Evolutionary conservation across 2,113 vertebrate genomes (phyloP).

Genomic region (Oryzias melastigma): DNA sequence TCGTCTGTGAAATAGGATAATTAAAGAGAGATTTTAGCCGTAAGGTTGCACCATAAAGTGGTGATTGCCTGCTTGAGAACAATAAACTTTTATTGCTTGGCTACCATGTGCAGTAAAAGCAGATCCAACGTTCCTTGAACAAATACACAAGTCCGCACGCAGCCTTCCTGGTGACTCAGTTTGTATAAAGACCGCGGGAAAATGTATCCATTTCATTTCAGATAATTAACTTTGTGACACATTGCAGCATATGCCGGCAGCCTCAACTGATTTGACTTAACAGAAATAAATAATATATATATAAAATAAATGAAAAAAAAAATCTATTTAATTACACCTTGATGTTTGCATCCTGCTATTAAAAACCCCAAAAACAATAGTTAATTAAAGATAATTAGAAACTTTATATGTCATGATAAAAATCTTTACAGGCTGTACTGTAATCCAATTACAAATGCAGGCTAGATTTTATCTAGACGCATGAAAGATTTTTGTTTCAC

Average conservation of each 20-base stretch:
- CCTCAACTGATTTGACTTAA: neutral
- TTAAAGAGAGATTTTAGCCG: conserved; percentile 56
- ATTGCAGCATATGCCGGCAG: neutral
- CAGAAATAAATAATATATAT: neutral
- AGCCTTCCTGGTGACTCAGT: neutral
- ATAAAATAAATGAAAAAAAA: no score
- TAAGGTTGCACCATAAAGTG: conserved; percentile 52
- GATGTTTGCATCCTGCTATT: no score
- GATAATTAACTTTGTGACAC: conserved; percentile 12
- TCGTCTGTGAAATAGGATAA: conserved; percentile 59
- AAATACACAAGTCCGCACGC: conserved; percentile 34
- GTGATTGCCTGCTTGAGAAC: conserved; percentile 40
- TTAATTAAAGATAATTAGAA: no score
- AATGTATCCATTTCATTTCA: conserved; percentile 11
- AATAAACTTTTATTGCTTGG: conserved; percentile 56
- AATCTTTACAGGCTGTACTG: no score
- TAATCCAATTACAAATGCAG: no score
- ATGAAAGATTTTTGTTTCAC: no score
- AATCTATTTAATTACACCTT: no score
- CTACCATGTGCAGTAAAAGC: conserved; percentile 48
- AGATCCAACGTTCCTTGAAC: conserved; percentile 38
- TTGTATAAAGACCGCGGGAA: conserved; percentile 9
- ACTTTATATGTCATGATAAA: no score
- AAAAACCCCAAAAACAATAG: no score
- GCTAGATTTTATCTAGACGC: no score